Percentiles rank a stretch among this genome's conserved stretches.
Evolutionary conservation across 2,113 vertebrate species (phyloP).

Genomic region (Emydocephalus ijimae): DNA sequence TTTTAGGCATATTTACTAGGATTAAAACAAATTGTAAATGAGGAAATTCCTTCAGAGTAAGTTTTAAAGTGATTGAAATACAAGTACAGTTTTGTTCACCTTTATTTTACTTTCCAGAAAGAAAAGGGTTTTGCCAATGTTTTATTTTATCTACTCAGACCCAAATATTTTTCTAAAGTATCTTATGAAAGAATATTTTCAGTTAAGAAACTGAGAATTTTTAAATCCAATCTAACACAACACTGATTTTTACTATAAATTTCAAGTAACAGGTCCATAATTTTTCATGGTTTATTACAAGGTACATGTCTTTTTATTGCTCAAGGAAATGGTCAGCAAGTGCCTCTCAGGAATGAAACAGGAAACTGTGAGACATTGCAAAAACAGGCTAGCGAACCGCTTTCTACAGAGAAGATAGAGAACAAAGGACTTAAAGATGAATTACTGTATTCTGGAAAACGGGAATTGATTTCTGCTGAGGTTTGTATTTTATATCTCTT

Average conservation of each 20-base stretch:
- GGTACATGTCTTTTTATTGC: constrained; percentile 37
- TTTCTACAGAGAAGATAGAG: constrained; percentile 67
- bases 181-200: not conserved
- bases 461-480: constrained; percentile 62
- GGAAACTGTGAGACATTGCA: constrained; percentile 69
- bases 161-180: not conserved
- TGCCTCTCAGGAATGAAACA: constrained; percentile 69
- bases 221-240: not conserved
- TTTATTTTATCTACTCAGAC: not conserved
- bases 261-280: not conserved
- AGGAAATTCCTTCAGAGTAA: not conserved
- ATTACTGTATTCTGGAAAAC: constrained; percentile 54
- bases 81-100: not conserved
- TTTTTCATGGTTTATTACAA: not conserved
- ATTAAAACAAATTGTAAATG: not conserved
- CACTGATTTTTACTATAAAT: not conserved
- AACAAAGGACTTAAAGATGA: constrained; percentile 67
- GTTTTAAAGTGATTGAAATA: not conserved
- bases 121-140: not conserved
- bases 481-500: constrained; percentile 51
- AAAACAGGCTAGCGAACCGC: constrained; percentile 63
- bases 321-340: constrained; percentile 70
- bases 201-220: not conserved
- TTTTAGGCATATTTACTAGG: not conserved
- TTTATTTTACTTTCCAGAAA: not conserved